Conservation (phyloP, 2,888 invertebrate genomes). For the Drosophila borborema region DNA sequence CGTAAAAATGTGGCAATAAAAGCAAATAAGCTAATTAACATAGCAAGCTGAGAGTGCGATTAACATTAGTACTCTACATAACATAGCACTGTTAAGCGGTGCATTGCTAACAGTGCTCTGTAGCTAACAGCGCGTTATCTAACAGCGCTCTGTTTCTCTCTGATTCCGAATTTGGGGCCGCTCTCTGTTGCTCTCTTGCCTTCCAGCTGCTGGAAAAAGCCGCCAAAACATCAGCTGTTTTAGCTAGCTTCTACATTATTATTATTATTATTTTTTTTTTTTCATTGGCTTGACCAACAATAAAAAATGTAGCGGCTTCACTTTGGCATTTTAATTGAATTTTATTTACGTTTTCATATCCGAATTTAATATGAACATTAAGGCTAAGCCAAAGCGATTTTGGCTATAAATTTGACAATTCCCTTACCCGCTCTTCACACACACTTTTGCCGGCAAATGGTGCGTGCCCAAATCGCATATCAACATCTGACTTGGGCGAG, state of each 20-base stretch:
- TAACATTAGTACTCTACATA: background rate
- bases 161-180: background rate
- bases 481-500: conserved; percentile 44
- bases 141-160: conserved; percentile 16
- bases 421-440: conserved; percentile 7
- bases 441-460: conserved; percentile 53
- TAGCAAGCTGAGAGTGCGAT: background rate
- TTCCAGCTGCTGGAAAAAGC: conserved; percentile 60
- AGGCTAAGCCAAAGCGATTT: conserved; percentile 2
- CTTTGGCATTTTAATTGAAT: conserved; percentile 52
- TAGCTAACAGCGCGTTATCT: conserved; percentile 14
- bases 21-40: conserved; percentile 25
- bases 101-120: background rate
- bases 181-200: conserved; percentile 27
- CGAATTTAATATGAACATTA: conserved; percentile 33
- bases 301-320: conserved; percentile 26
- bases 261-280: background rate
- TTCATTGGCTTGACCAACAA: conserved; percentile 25
- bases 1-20: background rate
- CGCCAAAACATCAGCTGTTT: conserved; percentile 66
- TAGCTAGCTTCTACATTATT: conserved; percentile 6
- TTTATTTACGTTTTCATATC: conserved; percentile 39
- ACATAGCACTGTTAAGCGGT: background rate
- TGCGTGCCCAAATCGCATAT: conserved; percentile 73
- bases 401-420: conserved; percentile 32